Conservation (phyloP, 2,113 vertebrate genomes). For the Pygoscelis antarcticus region DNA sequence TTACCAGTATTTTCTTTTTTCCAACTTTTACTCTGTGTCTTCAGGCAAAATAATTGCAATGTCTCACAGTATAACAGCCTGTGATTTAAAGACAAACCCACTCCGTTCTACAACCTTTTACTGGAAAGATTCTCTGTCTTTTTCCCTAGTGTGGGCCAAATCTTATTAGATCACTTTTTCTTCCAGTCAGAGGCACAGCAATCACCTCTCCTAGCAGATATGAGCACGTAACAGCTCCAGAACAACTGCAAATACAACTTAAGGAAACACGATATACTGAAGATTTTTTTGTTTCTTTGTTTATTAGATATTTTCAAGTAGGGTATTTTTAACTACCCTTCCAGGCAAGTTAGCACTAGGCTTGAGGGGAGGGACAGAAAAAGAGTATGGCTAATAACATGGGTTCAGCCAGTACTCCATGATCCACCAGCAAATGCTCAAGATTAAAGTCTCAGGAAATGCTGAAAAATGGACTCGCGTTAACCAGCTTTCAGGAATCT, state of each 20-base stretch:
- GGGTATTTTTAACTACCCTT: not conserved
- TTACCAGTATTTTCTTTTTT: not conserved
- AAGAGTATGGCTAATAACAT: fast-evolving
- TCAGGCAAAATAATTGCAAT: not conserved
- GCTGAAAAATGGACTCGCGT: not conserved
- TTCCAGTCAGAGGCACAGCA: not conserved
- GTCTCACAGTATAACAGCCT: not conserved
- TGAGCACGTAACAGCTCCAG: not conserved
- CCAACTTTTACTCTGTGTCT: not conserved
- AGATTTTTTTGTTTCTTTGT: not conserved
- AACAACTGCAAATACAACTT: not conserved
- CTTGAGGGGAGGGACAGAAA: not conserved
- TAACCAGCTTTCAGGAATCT: not conserved
- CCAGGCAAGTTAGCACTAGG: not conserved
- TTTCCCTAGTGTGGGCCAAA: slow-evolving; percentile 6
- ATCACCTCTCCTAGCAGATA: not conserved
- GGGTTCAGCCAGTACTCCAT: not conserved
- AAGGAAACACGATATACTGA: not conserved
- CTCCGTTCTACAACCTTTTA: not conserved
- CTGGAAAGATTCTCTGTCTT: not conserved
- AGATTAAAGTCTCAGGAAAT: not conserved
- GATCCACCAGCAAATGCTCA: not conserved
- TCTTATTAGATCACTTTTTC: not conserved
- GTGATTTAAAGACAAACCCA: not conserved
- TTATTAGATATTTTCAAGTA: not conserved